A percentile compares a stretch with the other conserved stretches of the same genome.
phyloP scores from a whole-genome alignment of 2,113 vertebrate species.

The Trinectes maculatus region DNA sequence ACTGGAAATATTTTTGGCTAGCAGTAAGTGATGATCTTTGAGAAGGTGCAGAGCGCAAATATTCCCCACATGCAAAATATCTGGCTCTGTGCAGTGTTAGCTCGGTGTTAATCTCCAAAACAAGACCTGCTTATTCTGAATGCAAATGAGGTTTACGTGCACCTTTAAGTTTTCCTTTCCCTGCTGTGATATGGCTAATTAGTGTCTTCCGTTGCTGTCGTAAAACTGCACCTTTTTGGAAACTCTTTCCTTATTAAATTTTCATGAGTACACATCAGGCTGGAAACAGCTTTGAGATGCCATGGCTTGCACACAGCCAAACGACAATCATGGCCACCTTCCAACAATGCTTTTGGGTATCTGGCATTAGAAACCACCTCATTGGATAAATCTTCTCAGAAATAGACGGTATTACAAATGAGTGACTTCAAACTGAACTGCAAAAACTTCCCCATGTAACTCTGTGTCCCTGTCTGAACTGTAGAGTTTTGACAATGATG shows the following conservation, averaged over 20 bases:
- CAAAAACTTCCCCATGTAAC: conserved; percentile 63
- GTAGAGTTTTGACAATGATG: conserved; percentile 20
- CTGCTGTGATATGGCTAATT: conserved; percentile 70
- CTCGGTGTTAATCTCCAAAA: conserved; percentile 52
- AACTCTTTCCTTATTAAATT: conserved; percentile 66
- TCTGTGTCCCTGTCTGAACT: conserved; percentile 68
- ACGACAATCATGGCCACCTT: conserved; percentile 71
- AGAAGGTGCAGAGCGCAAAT: conserved; percentile 27
- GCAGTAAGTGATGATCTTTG: conserved; percentile 31
- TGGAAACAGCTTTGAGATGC: conserved; percentile 72
- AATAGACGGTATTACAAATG: conserved; percentile 66
- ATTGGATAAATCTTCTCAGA: conserved; percentile 72
- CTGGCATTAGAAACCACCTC: conserved; percentile 79
- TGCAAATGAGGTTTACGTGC: conserved; percentile 52
- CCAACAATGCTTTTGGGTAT: conserved; percentile 89
- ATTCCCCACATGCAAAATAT: conserved; percentile 46
- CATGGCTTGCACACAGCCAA: conserved; percentile 61
- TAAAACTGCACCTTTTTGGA: conserved; percentile 70
- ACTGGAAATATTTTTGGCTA: conserved; percentile 46
- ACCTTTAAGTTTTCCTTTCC: conserved; percentile 59
- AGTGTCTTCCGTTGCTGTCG: conserved; percentile 56
- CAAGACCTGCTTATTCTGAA: conserved; percentile 42
- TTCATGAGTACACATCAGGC: conserved; percentile 76
- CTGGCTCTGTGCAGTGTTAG: conserved; percentile 19
- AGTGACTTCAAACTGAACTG: conserved; percentile 68